Evolutionary conservation across 2,888 invertebrate species (phyloP).

Genomic region (Agriopis aurantiaria): DNA sequence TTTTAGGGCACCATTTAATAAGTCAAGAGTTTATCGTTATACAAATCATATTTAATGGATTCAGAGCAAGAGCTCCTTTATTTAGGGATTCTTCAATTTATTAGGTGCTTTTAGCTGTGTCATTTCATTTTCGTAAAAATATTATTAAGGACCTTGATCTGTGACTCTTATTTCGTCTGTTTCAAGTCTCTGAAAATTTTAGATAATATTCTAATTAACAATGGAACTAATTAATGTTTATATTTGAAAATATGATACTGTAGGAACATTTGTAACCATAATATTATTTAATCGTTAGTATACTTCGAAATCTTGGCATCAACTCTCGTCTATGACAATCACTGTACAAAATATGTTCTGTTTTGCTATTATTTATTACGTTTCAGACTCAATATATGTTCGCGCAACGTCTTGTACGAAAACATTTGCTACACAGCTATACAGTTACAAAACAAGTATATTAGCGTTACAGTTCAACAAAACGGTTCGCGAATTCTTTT

Average conservation of each 20-base stretch:
- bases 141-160: background rate
- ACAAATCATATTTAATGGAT: conserved; percentile 39
- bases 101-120: conserved; percentile 2
- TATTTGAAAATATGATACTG: background rate
- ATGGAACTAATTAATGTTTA: background rate
- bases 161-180: background rate
- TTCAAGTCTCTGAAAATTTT: background rate
- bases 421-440: conserved; percentile 36
- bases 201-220: background rate
- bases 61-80: conserved; percentile 13
- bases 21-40: conserved; percentile 28
- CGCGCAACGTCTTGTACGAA: conserved; percentile 28
- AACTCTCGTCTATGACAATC: conserved; percentile 9
- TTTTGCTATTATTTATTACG: conserved; percentile 20
- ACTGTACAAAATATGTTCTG: conserved; percentile 13
- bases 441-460: conserved; percentile 60
- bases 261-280: background rate
- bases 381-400: conserved; percentile 26
- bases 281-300: conserved; percentile 5
- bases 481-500: conserved; percentile 68
- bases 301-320: conserved; percentile 27
- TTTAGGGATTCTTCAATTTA: conserved; percentile 15
- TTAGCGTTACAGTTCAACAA: conserved; percentile 39
- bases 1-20: conserved; percentile 33
- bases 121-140: background rate